Evolutionary conservation across 2,888 invertebrate genomes (phyloP).

Genomic region (Phytoseiulus persimilis): DNA sequence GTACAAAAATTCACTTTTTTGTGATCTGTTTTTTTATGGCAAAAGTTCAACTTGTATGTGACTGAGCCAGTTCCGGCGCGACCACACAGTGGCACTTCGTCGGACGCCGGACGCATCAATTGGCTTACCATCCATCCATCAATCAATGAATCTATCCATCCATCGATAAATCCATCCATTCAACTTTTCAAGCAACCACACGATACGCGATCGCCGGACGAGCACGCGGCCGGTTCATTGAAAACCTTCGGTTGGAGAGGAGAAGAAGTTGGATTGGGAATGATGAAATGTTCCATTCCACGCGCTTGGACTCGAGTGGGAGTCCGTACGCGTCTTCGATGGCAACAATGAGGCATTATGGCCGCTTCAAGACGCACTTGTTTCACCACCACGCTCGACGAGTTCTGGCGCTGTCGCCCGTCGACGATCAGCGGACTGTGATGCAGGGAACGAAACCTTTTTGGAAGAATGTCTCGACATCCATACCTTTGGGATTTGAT

Average conservation of each 20-base stretch:
- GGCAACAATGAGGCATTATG: neutral
- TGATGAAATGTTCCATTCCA: neutral
- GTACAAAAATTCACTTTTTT: neutral
- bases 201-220: neutral
- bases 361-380: neutral
- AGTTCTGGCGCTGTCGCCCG: neutral
- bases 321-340: neutral
- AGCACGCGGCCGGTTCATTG: neutral
- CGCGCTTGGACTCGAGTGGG: neutral
- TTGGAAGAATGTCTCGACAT: too few species aligned
- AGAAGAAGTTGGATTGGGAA: neutral
- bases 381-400: neutral
- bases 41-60: neutral
- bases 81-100: neutral
- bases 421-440: too few species aligned
- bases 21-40: neutral
- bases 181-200: too few species aligned
- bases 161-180: too few species aligned
- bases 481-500: too few species aligned
- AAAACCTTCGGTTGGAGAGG: neutral
- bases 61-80: neutral
- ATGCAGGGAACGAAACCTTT: too few species aligned
- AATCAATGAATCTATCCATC: too few species aligned
- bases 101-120: neutral
- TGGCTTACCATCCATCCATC: neutral